These are phyloP conservation scores for Microplitis demolitor DNA, from an alignment of 1,140 invertebrate genomes.

Conservation along the genomic window DNA sequence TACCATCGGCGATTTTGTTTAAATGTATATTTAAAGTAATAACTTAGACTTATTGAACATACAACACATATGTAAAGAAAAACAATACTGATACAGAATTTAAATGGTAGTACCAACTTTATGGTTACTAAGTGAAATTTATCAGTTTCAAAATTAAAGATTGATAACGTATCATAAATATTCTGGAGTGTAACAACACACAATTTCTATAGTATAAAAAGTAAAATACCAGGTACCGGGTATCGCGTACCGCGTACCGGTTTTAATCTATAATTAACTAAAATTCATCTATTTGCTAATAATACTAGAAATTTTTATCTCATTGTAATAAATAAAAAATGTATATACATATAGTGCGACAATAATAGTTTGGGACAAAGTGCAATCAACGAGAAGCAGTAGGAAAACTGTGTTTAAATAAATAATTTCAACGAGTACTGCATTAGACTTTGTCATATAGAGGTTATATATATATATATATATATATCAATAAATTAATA, in stretches of 20 bases:
- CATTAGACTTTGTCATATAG: conserved; percentile 3
- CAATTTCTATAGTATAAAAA: not conserved
- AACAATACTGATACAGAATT: no score
- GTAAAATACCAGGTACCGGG: not conserved
- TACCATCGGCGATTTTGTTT: no score
- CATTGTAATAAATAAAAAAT: not conserved
- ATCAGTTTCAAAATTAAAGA: not conserved
- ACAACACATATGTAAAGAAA: no score
- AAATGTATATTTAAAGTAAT: no score
- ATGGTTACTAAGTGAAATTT: not conserved
- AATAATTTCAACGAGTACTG: not conserved
- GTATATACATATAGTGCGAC: not conserved
- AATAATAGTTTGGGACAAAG: not conserved
- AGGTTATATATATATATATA: no score
- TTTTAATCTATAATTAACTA: no score
- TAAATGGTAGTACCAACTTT: not conserved
- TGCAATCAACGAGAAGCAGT: not conserved
- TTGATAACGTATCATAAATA: not conserved
- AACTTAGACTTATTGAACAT: no score
- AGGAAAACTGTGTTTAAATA: not conserved
- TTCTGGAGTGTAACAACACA: not conserved
- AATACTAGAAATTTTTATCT: no score
- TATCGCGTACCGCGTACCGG: no score
- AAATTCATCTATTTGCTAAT: no score
- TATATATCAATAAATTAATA: not conserved